Conservation (phyloP, 2,888 invertebrate species). For the Ornithoptera alexandrae region DNA sequence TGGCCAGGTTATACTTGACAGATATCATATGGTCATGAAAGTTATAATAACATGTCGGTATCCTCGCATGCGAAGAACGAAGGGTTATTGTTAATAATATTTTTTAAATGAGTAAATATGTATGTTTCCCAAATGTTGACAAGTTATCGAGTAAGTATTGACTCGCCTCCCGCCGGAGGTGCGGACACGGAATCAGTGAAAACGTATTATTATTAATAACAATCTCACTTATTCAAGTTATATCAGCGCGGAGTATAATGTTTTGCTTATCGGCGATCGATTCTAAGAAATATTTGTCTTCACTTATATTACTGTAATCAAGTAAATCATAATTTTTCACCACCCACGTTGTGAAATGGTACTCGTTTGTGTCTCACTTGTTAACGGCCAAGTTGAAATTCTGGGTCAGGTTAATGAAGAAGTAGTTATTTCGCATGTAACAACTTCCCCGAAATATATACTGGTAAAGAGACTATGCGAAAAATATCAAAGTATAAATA, state of each 20-base stretch:
- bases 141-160: conserved; percentile 45
- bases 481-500: neutral
- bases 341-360: conserved; percentile 25
- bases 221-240: conserved; percentile 57
- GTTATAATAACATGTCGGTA: too few relatives aligned
- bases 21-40: too few relatives aligned
- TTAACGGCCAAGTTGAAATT: neutral
- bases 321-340: conserved; percentile 9
- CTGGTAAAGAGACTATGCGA: neutral
- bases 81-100: too few relatives aligned
- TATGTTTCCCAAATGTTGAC: conserved; percentile 48
- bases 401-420: conserved; percentile 1
- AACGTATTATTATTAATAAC: conserved; percentile 76
- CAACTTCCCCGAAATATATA: neutral
- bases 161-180: conserved; percentile 62
- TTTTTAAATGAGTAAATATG: neutral
- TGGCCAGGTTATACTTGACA: too few relatives aligned
- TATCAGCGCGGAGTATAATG: conserved; percentile 34
- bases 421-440: neutral
- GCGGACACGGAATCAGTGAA: conserved; percentile 63
- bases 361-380: neutral
- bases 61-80: too few relatives aligned
- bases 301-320: conserved; percentile 12
- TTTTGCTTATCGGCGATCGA: conserved; percentile 34
- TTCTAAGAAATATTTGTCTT: conserved; percentile 44